A percentile compares a stretch with the other conserved stretches of the same genome.
phyloP scores from a whole-genome alignment of 2,113 vertebrate species.

The Corythornis madagascariensis region DNA sequence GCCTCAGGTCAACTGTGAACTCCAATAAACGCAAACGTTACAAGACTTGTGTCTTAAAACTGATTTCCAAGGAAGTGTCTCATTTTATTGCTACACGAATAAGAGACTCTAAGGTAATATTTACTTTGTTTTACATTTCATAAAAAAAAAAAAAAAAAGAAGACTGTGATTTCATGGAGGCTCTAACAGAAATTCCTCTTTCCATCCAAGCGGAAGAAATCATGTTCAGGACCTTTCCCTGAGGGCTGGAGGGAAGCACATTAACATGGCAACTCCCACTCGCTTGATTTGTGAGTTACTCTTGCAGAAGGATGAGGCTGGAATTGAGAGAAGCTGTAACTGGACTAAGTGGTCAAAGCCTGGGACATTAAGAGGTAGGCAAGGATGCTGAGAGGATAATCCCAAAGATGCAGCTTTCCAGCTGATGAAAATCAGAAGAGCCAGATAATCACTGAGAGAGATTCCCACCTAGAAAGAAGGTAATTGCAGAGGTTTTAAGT shows the following conservation, averaged over 20 bases:
- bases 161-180: slow-evolving; percentile 47
- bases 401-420: slow-evolving; percentile 24
- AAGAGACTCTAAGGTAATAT: slow-evolving; percentile 52
- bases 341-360: background rate
- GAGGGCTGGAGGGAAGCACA: slow-evolving; percentile 33
- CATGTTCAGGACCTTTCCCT: slow-evolving; percentile 27
- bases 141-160: background rate
- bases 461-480: background rate
- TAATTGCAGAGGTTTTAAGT: background rate
- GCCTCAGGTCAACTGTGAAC: slow-evolving; percentile 22
- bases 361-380: background rate
- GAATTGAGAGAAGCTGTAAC: slow-evolving; percentile 23
- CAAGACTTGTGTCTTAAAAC: slow-evolving; percentile 14
- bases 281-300: slow-evolving; percentile 23
- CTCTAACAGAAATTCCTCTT: slow-evolving; percentile 43
- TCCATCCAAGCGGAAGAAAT: slow-evolving; percentile 57
- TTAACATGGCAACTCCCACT: slow-evolving; percentile 58
- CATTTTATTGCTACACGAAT: slow-evolving; percentile 37
- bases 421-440: slow-evolving; percentile 15
- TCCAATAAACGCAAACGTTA: slow-evolving; percentile 44
- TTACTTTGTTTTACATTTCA: slow-evolving; percentile 49
- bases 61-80: slow-evolving; percentile 55
- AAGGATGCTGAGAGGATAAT: slow-evolving; percentile 28
- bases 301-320: slow-evolving; percentile 2
- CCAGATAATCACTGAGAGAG: background rate